A percentile compares a stretch with the other conserved stretches of the same genome.
phyloP scores from a whole-genome alignment of 1,140 invertebrate genomes.

The Drosophila pruinosa region DNA sequence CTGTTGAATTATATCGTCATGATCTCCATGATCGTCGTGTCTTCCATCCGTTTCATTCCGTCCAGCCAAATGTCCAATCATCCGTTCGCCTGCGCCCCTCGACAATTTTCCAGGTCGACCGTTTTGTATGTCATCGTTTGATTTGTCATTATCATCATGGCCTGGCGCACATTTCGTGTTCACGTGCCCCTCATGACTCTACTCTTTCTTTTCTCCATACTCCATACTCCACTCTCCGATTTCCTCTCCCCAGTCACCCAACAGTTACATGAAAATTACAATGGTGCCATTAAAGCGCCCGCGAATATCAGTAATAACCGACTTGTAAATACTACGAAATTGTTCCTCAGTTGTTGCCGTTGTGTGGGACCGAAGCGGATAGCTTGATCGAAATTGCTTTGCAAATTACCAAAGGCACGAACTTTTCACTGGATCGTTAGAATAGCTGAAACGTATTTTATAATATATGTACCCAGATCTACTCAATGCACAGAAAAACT shows the following conservation, averaged over 20 bases:
- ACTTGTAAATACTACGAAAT: constrained; percentile 52
- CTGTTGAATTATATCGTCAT: constrained; percentile 7
- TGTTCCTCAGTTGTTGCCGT: constrained; percentile 12
- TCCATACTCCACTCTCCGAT: background rate
- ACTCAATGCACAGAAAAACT: no score
- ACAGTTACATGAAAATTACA: constrained; percentile 75
- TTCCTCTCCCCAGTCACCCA: constrained; percentile 1
- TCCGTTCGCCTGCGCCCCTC: constrained; percentile 32
- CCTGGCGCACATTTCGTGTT: constrained; percentile 50
- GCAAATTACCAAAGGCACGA: constrained; percentile 34
- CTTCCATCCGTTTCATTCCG: constrained; percentile 23
- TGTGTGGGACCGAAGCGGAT: constrained; percentile 33
- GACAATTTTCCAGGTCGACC: constrained; percentile 76
- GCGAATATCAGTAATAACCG: constrained; percentile 74
- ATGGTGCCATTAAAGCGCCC: constrained; percentile 41
- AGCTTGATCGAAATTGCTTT: constrained; percentile 9
- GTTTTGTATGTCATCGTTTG: constrained; percentile 81
- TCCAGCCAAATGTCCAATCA: constrained; percentile 62
- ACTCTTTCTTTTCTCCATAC: background rate
- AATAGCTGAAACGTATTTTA: background rate
- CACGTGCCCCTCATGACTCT: constrained; percentile 17
- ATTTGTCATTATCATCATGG: constrained; percentile 80
- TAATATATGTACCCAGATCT: background rate
- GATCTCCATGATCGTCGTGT: constrained; percentile 35
- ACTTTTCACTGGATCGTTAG: constrained; percentile 11